Evolutionary conservation across 1,140 invertebrate genomes (phyloP).

Genomic region (Lucilia cuprina): DNA sequence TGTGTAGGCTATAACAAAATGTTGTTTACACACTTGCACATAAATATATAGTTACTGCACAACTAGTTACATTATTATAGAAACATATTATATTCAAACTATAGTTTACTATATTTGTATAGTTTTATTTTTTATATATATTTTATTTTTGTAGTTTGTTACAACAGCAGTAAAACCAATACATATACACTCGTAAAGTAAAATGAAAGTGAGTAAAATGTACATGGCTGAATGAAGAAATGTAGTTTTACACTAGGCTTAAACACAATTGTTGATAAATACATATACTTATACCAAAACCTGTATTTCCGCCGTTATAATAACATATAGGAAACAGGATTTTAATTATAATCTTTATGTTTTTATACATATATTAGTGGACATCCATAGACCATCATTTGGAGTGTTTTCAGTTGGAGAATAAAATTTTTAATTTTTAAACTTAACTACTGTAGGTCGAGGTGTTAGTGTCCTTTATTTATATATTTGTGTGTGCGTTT

Average conservation of each 20-base stretch:
- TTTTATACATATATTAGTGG: too few relatives aligned
- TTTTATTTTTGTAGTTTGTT: background rate
- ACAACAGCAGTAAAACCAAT: background rate
- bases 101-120: background rate
- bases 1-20: slow-evolving; percentile 12
- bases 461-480: background rate
- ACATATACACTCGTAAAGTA: background rate
- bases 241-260: slow-evolving; percentile 26
- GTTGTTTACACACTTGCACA: background rate
- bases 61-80: background rate
- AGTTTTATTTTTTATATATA: background rate
- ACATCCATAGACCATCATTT: too few relatives aligned
- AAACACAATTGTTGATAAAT: background rate
- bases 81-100: background rate
- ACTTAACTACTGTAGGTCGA: too few relatives aligned
- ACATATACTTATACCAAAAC: background rate
- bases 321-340: too few relatives aligned
- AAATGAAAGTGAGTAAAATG: background rate
- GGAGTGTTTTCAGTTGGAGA: too few relatives aligned
- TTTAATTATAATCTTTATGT: too few relatives aligned
- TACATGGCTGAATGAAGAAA: background rate
- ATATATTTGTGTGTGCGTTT: background rate
- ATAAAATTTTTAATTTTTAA: too few relatives aligned
- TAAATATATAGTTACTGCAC: background rate
- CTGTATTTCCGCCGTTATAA: too few relatives aligned